Base-by-base conservation (phyloP, 2,113 vertebrate genomes). In the Dromas ardeola region DNA sequence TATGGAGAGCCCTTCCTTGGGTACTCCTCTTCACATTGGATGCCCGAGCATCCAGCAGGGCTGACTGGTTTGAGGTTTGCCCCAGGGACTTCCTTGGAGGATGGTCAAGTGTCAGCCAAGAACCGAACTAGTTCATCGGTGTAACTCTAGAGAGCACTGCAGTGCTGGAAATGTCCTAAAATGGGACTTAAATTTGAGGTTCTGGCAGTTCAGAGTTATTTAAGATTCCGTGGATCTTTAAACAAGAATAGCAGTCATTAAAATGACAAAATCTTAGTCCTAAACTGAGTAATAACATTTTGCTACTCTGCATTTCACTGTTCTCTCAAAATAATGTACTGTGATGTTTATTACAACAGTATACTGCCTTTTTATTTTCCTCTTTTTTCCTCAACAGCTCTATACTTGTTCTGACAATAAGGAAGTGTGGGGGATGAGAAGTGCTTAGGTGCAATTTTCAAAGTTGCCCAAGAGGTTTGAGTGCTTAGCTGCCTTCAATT, bases 71-170 rank as follows among this genome's bases (percentile, higher is more conserved):
- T 38, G 43, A 38, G 19, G 5, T 40, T 58, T 90, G 32, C 12
- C 25, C 25, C 18, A 42, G 27, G 23, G 15, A 55, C n/a, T 45
- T 80, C 42, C 67, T 59, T 59, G 42, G 43, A 6, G 5, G 1
- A 9, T 21, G 87, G 62, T 83, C 79, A 90, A 40, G 15, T 9
- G 29, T 29, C 25, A 15, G n/a, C 29, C 45, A 38, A 52, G 78
- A 79, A 32, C 50, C 1, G 1, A 85, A 38, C 63, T 56, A 47
- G 15, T 74, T 86, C 42, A 62, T 42, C 62, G 29, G 29, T 7
- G 14, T 49, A 87, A 92, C 83, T 92, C 76, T 66, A 95, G 94
- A 78, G 88, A 95, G 88, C 83, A 91, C 61, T 91, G 73, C 86
- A 42, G 73, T 58, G 56, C 86, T 95, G 77, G 62, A 50, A 89